These are phyloP conservation scores for Anthopleura sola DNA, from an alignment of 64 coral and sea anemone genomes.

Conservation along the genomic window DNA sequence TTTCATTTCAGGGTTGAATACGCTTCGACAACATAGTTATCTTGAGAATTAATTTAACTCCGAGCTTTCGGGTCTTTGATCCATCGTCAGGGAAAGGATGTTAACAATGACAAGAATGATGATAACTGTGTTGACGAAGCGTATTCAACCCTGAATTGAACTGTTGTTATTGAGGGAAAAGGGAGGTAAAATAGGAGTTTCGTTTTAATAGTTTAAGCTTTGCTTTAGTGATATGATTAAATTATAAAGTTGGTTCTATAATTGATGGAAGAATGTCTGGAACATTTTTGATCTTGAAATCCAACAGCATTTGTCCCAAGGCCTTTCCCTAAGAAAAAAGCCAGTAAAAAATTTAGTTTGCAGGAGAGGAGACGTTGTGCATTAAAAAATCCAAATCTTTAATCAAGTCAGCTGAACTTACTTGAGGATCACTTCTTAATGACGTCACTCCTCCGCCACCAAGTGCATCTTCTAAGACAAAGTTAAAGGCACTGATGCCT, in stretches of 20 bases:
- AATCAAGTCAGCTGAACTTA: not conserved
- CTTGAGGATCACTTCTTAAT: slow-evolving; percentile 96
- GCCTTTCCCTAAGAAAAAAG: slow-evolving; percentile 85
- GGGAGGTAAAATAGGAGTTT: no score
- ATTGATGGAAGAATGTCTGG: slow-evolving; percentile 88
- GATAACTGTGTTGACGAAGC: no score
- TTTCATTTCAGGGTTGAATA: no score
- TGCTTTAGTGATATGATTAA: not conserved
- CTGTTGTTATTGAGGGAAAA: no score
- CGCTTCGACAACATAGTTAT: no score
- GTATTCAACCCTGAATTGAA: no score
- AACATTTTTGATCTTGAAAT: slow-evolving; percentile 98
- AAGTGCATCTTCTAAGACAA: slow-evolving; percentile 91
- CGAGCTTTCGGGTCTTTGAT: no score
- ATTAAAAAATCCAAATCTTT: not conserved
- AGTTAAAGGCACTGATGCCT: slow-evolving; percentile 98
- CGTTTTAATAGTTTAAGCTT: not conserved
- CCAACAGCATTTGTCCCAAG: slow-evolving; percentile 93
- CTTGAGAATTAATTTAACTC: no score
- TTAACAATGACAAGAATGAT: no score
- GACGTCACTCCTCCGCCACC: slow-evolving; percentile 98
- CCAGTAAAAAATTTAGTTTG: not conserved
- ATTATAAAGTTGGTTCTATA: slow-evolving; percentile 70
- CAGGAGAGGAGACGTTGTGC: not conserved
- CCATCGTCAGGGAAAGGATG: no score